Evolutionary conservation across 2,888 invertebrate genomes (phyloP), one percentile per base, ranked within the genome.

Genomic region (Euspilapteryx auroguttella): DNA sequence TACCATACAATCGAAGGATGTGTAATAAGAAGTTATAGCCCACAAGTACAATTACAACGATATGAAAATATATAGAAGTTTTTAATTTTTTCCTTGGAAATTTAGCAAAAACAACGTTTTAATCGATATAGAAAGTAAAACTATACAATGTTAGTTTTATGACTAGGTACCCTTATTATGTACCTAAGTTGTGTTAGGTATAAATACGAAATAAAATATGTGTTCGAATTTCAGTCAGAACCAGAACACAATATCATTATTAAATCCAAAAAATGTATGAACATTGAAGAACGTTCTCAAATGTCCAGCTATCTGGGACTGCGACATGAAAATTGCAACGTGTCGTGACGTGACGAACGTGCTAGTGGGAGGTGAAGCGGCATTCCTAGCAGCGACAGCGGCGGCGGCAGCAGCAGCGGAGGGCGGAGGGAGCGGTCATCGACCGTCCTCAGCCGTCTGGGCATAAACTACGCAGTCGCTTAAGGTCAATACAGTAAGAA

Each of bases 391-490:
- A 38, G 45, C 48, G n/a, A n/a, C n/a, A n/a, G n/a, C n/a, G n/a
- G n/a, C n/a, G n/a, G n/a, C n/a, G n/a, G n/a, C 34, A 44, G 21
- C 27, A n/a, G 21, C 24, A 17, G 27, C 38, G 42, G 41, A 42
- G 45, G 42, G 42, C n/a, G 52, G 38, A 42, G 45, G 49, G 48
- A 52, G 44, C 57, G 69, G 71, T 73, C 69, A 66, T 69, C 71
- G 73, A 69, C 73, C 73, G 71, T 71, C 73, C 71, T 71, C 71
- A 45, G 57, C 43, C 57, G 55, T 56, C 52, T 63, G 56, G 51
- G 62, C 63, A 65, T 63, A 63, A 62, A 66, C 68, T 65, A 71
- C 69, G 63, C 64, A 61, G 62, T 49, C 68, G 66, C 64, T 61
- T 68, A 66, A 71, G 71, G 73, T 73, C 73, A 71, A 63, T n/a